A percentile compares a stretch with the other conserved stretches of the same genome.
phyloP scores from a whole-genome alignment of 2,888 invertebrate genomes.

The Melinopterus prodromus region DNA sequence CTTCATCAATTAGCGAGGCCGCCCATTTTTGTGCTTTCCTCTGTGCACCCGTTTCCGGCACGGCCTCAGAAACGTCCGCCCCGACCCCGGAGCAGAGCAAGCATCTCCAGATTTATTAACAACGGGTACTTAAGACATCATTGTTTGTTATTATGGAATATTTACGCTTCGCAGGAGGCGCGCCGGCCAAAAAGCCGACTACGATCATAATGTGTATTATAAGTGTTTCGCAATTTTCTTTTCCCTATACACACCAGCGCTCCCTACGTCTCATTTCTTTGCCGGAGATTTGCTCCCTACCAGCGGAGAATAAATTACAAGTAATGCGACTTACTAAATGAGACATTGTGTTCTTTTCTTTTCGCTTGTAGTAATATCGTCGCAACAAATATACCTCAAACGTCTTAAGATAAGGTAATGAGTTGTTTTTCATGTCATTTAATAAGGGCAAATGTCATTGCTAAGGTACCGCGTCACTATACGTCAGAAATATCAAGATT shows the following conservation, averaged over 20 bases:
- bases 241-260: not conserved
- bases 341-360: not conserved
- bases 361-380: not conserved
- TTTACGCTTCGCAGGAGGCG: constrained; percentile 8
- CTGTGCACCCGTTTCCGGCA: constrained; percentile 34
- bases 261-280: not conserved
- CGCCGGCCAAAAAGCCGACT: constrained; percentile 4
- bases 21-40: constrained; percentile 43
- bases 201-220: not conserved
- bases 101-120: constrained; percentile 38
- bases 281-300: not conserved
- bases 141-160: constrained; percentile 38
- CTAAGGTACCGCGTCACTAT: too few species aligned
- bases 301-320: not conserved
- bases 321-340: not conserved
- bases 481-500: too few species aligned
- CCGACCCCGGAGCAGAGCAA: constrained; percentile 32
- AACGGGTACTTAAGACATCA: constrained; percentile 36
- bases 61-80: constrained; percentile 29
- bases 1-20: constrained; percentile 49
- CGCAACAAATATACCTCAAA: too few species aligned
- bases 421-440: too few species aligned
- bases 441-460: too few species aligned
- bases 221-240: constrained; percentile 4
- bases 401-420: too few species aligned